A percentile compares a stretch with the other conserved stretches of the same genome.
Evolutionary conservation across 1,140 invertebrate genomes (phyloP).

Genomic region (Nephotettix cincticeps): DNA sequence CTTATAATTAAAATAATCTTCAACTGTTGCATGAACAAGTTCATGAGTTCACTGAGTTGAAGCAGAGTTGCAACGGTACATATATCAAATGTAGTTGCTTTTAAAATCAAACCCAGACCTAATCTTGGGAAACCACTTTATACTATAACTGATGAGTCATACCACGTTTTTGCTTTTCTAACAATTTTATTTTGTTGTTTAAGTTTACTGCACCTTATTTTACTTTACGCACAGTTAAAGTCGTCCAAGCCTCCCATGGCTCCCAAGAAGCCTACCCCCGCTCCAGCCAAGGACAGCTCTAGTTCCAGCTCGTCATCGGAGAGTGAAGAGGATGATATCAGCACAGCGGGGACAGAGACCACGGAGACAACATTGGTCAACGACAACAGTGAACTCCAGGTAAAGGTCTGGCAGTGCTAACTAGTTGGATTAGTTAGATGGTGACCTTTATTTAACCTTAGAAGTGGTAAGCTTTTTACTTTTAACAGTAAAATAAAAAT

Average conservation of each 20-base stretch:
- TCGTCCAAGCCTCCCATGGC: conserved; percentile 18
- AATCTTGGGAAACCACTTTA: too few relatives aligned
- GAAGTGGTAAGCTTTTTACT: not conserved
- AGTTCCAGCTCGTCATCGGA: conserved; percentile 34
- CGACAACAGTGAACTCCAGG: conserved; percentile 52
- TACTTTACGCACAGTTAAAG: conserved; percentile 8
- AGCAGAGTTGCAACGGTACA: too few relatives aligned
- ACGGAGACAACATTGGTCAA: conserved; percentile 53
- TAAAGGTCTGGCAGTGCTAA: too few relatives aligned
- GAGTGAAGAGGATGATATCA: conserved; percentile 50
- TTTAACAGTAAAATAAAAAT: too few relatives aligned
- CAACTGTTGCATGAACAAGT: too few relatives aligned
- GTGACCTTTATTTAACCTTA: conserved; percentile 41
- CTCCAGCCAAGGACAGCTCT: not conserved
- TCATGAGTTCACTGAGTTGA: too few relatives aligned
- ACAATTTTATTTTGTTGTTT: conserved; percentile 1
- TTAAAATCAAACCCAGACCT: too few relatives aligned
- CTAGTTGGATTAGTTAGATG: not conserved
- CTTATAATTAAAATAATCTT: too few relatives aligned
- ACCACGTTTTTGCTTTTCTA: too few relatives aligned
- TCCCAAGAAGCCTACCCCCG: not conserved
- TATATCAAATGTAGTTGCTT: too few relatives aligned
- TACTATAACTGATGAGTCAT: too few relatives aligned
- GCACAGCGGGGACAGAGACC: conserved; percentile 54
- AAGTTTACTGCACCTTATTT: not conserved